These are phyloP conservation scores for Coelopa pilipes DNA, from an alignment of 2,888 invertebrate genomes.

Conservation along the genomic window DNA sequence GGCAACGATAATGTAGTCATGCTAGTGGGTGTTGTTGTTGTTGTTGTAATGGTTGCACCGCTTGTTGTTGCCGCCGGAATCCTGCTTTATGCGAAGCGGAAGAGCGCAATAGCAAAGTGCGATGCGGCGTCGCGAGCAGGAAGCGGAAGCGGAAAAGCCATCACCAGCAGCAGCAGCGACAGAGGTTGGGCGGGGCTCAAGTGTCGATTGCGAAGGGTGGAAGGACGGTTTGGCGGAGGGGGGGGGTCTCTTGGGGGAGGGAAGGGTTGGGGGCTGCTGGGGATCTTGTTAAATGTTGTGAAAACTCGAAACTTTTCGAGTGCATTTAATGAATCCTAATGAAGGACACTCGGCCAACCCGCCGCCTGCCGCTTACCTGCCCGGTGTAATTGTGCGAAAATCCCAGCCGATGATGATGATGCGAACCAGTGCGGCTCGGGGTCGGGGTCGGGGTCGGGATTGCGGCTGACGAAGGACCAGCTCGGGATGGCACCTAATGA, in stretches of 20 bases:
- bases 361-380: too few relatives aligned
- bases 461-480: background rate
- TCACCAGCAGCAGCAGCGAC: background rate
- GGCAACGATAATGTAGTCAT: background rate
- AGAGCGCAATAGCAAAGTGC: slow-evolving; percentile 26
- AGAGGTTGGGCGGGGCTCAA: too few relatives aligned
- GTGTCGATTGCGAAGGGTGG: too few relatives aligned
- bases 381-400: too few relatives aligned
- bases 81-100: slow-evolving; percentile 19
- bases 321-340: too few relatives aligned
- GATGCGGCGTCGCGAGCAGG: too few relatives aligned
- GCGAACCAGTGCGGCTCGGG: background rate
- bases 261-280: background rate
- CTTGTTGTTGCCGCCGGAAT: background rate
- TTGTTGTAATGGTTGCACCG: background rate
- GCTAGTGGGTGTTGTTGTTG: background rate
- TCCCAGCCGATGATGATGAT: background rate
- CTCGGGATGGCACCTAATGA: too few relatives aligned
- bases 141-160: background rate
- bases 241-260: too few relatives aligned
- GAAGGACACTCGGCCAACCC: too few relatives aligned
- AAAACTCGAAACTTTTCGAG: background rate
- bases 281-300: slow-evolving; percentile 5
- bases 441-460: background rate
- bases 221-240: too few relatives aligned